phyloP scores from a whole-genome alignment of 2,797 vertebrate species.

The Discoglossus pictus region DNA sequence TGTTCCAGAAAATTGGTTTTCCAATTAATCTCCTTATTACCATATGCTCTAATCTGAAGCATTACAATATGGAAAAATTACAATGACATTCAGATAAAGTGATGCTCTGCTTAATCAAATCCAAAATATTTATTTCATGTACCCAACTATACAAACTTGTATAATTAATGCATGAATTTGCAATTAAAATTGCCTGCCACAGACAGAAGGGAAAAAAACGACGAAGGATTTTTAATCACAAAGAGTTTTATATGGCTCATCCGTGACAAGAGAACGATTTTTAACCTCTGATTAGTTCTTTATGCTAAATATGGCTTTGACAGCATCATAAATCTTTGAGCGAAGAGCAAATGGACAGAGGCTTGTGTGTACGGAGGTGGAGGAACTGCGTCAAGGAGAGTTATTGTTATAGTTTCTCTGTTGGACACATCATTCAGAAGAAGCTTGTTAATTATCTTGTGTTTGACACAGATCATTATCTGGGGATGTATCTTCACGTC shows the following conservation, averaged over 20 bases:
- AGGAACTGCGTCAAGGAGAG: background rate
- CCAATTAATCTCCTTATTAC: conserved; percentile 61
- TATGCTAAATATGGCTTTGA: conserved; percentile 31
- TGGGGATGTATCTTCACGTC: background rate
- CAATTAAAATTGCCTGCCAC: conserved; percentile 60
- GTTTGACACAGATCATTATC: conserved; percentile 11
- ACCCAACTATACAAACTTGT: conserved; percentile 56
- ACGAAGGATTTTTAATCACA: conserved; percentile 54
- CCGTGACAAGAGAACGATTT: conserved; percentile 31
- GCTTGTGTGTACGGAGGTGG: background rate
- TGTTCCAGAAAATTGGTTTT: conserved; percentile 58
- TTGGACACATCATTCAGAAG: background rate
- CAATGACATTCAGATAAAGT: conserved; percentile 65
- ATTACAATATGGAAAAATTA: conserved; percentile 57
- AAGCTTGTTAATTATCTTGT: conserved; percentile 12
- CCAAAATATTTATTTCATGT: conserved; percentile 67
- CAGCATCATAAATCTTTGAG: conserved; percentile 14
- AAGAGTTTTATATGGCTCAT: conserved; percentile 29
- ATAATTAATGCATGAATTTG: conserved; percentile 67
- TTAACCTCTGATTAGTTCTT: conserved; percentile 46
- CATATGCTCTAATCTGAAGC: conserved; percentile 68
- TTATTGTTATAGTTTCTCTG: conserved; percentile 5
- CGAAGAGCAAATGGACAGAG: background rate
- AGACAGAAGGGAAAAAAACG: conserved; percentile 55
- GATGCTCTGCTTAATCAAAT: conserved; percentile 63